Evolutionary conservation across 2,113 vertebrate genomes (phyloP), one percentile per base, ranked within the genome.

Genomic region (Seriola dumerili): DNA sequence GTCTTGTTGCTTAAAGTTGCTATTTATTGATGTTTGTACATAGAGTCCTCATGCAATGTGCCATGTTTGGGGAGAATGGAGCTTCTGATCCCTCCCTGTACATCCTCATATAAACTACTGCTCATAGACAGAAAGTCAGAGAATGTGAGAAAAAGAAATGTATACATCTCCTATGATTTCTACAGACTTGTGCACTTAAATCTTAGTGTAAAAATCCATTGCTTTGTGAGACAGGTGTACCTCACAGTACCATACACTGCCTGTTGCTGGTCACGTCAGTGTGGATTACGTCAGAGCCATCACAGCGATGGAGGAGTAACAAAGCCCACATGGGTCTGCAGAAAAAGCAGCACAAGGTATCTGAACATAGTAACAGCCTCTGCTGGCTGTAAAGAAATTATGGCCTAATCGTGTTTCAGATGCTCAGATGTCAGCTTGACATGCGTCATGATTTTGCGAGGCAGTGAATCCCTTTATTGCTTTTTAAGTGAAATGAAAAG

Each of bases 391-490:
- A 76, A 76, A 88, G 72, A 69, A 68, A 66, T 81, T 17, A 72
- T 23, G 73, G 38, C 72, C 78, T 72, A 78, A 58, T 89, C 86
- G 48, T 65, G 75, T 78, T 83, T 90, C 91, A 80, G 80, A 86
- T 72, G 14, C 46, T 80, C 72, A 13, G n/a, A 85, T 76, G 82
- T 86, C 90, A 42, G 77, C 50, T 50, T 80, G 82, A 87, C 88
- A 74, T 78, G 84, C 23, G 40, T 87, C 77, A 55, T 19, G 76
- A 68, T 68, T 90, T 88, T 76, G 87, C 21, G 36, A 85, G 83
- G 82, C 76, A 14, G 80, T 86, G 85, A 93, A 91, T 85, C 86
- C 76, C 80, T 89, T 92, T 90, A 92, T 90, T 93, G 87, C 85
- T 75, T 57, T 93, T 91, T 89, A 83, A 69, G 87, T 66, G 75